phyloP scores from a whole-genome alignment of 2,113 vertebrate genomes.

The Elgaria multicarinata region DNA sequence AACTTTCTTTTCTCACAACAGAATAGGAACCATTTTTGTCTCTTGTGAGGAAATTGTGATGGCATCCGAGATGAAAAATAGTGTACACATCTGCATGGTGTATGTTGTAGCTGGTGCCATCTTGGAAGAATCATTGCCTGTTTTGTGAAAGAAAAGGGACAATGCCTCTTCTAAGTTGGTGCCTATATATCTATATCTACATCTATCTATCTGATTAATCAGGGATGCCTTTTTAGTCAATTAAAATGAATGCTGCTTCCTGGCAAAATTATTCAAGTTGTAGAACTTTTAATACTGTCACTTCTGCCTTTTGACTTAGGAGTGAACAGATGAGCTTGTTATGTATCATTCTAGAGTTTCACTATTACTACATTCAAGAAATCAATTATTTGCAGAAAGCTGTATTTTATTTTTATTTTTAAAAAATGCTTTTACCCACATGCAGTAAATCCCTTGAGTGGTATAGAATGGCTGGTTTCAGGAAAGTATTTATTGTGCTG shows the following conservation, averaged over 20 bases:
- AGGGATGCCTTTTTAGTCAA: no score
- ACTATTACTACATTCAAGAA: background rate
- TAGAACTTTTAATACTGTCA: background rate
- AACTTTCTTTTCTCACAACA: background rate
- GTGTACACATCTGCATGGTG: no score
- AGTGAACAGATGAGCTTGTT: background rate
- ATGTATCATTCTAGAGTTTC: background rate
- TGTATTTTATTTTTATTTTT: background rate
- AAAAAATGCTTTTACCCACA: no score
- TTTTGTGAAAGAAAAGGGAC: no score
- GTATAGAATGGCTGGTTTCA: background rate
- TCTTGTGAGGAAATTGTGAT: no score
- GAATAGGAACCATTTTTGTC: background rate
- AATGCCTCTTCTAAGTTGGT: no score
- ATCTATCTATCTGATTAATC: no score
- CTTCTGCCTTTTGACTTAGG: background rate
- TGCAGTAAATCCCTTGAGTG: background rate
- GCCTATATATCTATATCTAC: no score
- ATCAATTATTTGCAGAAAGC: background rate
- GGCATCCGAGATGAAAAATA: no score
- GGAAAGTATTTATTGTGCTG: background rate
- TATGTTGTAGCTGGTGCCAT: no score
- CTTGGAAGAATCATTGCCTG: no score
- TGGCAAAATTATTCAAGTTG: background rate
- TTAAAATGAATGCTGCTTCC: background rate